These are phyloP conservation scores for Thalpophila matura DNA, from an alignment of 2,888 invertebrate genomes.

Conservation along the genomic window DNA sequence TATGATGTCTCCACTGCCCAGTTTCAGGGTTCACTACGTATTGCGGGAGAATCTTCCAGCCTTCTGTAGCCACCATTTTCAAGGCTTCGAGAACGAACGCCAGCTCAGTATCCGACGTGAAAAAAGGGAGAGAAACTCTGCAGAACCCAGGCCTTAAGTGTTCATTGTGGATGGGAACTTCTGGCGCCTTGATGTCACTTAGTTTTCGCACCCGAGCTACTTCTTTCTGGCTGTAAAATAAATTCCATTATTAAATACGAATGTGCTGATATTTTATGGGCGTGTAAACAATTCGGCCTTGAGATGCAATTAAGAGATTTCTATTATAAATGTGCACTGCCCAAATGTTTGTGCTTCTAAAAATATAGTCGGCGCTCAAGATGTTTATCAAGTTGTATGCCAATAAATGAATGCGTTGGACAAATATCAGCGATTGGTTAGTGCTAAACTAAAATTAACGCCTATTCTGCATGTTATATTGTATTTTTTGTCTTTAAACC, in stretches of 20 bases:
- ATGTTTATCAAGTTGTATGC: slow-evolving; percentile 28
- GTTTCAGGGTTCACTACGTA: slow-evolving; percentile 96
- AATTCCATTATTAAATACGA: slow-evolving; percentile 52
- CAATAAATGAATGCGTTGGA: slow-evolving; percentile 29
- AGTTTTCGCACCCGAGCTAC: slow-evolving; percentile 83
- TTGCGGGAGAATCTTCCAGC: slow-evolving; percentile 97
- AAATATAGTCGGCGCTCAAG: slow-evolving; percentile 37
- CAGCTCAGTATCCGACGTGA: slow-evolving; percentile 94
- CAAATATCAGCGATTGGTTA: slow-evolving; percentile 24
- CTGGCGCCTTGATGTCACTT: slow-evolving; percentile 83
- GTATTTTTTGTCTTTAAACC: not conserved
- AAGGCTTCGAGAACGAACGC: slow-evolving; percentile 96
- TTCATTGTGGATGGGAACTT: slow-evolving; percentile 90
- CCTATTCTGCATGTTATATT: not conserved
- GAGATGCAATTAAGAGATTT: slow-evolving; percentile 64
- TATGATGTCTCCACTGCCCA: slow-evolving; percentile 97
- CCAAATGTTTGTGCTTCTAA: slow-evolving; percentile 53
- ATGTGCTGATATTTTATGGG: slow-evolving; percentile 46
- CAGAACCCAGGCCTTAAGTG: slow-evolving; percentile 96
- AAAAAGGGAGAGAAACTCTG: slow-evolving; percentile 96
- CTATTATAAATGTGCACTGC: slow-evolving; percentile 50
- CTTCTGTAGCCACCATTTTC: slow-evolving; percentile 96
- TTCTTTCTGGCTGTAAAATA: slow-evolving; percentile 85
- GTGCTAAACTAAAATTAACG: not conserved
- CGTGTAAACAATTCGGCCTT: slow-evolving; percentile 64